Percentiles rank a stretch among this genome's conserved stretches.
These are phyloP conservation scores for Oplegnathus fasciatus DNA, from an alignment of 2,113 vertebrate species.

Conservation along the genomic window DNA sequence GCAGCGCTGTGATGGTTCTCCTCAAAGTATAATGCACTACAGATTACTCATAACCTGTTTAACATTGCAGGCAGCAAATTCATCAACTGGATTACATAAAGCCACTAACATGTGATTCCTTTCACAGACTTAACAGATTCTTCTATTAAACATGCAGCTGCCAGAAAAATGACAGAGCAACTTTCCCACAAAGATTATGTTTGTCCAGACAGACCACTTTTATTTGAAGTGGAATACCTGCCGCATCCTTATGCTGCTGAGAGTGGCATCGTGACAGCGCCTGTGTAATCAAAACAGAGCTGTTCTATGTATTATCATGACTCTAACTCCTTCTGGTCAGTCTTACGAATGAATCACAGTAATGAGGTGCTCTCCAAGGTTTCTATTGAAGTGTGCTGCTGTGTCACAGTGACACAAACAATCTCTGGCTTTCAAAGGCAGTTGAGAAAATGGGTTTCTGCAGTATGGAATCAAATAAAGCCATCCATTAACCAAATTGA, in stretches of 20 bases:
- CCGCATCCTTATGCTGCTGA: neutral
- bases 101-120: constrained; percentile 27
- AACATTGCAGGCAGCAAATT: constrained; percentile 51
- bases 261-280: neutral
- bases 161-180: constrained; percentile 53
- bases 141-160: constrained; percentile 46
- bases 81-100: constrained; percentile 63
- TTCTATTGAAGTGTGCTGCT: constrained; percentile 6
- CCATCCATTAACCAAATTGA: constrained; percentile 24
- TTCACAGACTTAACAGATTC: constrained; percentile 23
- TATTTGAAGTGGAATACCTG: neutral
- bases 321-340: constrained; percentile 3
- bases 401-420: constrained; percentile 36
- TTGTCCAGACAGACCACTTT: neutral
- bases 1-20: constrained; percentile 45
- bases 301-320: neutral
- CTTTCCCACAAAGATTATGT: constrained; percentile 21
- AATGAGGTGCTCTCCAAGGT: constrained; percentile 29
- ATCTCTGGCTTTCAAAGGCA: constrained; percentile 13
- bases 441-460: neutral
- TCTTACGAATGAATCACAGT: constrained; percentile 31
- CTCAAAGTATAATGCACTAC: constrained; percentile 52
- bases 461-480: constrained; percentile 17
- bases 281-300: constrained; percentile 4
- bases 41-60: constrained; percentile 72